Base-by-base conservation (phyloP, 2,797 vertebrate species). In the Leucoraja ocellata region DNA sequence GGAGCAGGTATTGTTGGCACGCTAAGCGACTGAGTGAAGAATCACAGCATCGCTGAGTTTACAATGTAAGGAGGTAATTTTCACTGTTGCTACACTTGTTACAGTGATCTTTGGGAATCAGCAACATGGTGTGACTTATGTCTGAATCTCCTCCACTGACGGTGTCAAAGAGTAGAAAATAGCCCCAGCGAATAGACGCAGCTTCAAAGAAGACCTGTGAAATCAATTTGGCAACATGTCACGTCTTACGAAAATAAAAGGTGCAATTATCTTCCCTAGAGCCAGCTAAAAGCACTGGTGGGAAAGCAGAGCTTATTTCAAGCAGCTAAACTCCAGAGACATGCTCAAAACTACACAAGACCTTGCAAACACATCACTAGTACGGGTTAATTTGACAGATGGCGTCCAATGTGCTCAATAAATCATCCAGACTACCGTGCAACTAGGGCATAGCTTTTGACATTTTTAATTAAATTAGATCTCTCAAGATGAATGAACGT, bases 301-400 rank as follows among this genome's bases (percentile, higher is more conserved):
- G 63, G 63, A 88, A 88, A 68, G 32, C 61, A 18, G 84, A 88
- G 63, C 32, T 88, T 88, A 61, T 36, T 74, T 92, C 36, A 92
- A 39, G 71, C 90, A 91, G 32, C 71, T 94, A 94, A 93, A 96
- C 95, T 94, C 94, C 94, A 86, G 95, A 93, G 94, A 94, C 93
- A 63, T 54, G 94, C 93, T 93, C 93, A 94, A 94, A 94, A 95
- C 95, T 68, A 94, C 95, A 76, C 93, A 95, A 95, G 93, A 95
- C 94, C 94, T 92, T 92, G 71, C 68, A 92, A 92, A 76, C 76
- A 88, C 58, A 92, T 74, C 36, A 25, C 90, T 0, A 39, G 92
- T 93, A 96, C 95, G 96, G 95, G 96, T 97, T 97, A 97, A 97
- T 94, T 94, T 95, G 96, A 95, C 96, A 96, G 96, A 96, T 96